These are phyloP conservation scores for Malthinus flaveolus DNA, from an alignment of 2,888 invertebrate species.

Conservation along the genomic window DNA sequence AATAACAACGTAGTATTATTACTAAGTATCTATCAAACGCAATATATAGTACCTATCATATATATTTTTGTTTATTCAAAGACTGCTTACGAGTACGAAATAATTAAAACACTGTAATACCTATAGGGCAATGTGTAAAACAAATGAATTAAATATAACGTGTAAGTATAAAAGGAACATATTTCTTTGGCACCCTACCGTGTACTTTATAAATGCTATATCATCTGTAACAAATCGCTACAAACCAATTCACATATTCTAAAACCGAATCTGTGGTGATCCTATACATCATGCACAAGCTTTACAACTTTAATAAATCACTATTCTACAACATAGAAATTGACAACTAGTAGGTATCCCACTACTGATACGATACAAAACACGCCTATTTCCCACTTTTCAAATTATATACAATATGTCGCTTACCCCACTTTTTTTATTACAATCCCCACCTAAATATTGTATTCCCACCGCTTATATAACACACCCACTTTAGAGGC, in stretches of 20 bases:
- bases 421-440: conserved; percentile 23
- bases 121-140: no score
- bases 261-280: conserved; percentile 25
- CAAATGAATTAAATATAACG: conserved; percentile 1
- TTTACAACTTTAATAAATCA: conserved; percentile 37
- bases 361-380: conserved; percentile 14
- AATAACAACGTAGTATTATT: no score
- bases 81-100: no score
- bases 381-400: conserved; percentile 27
- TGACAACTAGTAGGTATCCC: conserved; percentile 34
- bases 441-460: conserved; percentile 13
- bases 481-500: conserved; percentile 35
- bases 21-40: no score
- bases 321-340: conserved; percentile 32
- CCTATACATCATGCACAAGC: conserved; percentile 25
- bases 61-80: no score
- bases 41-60: no score
- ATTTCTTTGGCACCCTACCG: conserved; percentile 15
- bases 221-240: conserved; percentile 27
- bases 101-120: background rate
- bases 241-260: conserved; percentile 25
- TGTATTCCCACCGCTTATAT: conserved; percentile 10
- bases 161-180: conserved; percentile 7
- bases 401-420: conserved; percentile 20
- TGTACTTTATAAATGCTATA: conserved; percentile 16